Percentiles rank a stretch among this genome's conserved stretches.
Conservation (phyloP, 2,113 vertebrate species). For the Neomonachus schauinslandi region DNA sequence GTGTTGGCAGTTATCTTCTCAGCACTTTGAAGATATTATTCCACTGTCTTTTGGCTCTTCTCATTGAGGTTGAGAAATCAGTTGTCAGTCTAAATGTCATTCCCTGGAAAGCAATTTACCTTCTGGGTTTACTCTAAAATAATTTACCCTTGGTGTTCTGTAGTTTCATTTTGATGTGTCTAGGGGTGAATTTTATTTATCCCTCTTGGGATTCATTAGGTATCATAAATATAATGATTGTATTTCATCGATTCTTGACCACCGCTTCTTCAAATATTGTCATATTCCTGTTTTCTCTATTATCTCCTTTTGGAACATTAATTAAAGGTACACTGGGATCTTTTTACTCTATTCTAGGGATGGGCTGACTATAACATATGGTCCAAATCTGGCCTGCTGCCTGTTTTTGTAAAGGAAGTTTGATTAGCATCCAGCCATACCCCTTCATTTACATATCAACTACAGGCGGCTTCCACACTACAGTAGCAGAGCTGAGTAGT, state of each 20-base stretch:
- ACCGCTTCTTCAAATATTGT: background rate
- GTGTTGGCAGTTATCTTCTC: background rate
- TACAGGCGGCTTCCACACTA: background rate
- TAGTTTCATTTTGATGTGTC: background rate
- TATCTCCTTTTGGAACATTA: background rate
- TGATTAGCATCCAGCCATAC: background rate
- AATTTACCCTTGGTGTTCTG: background rate
- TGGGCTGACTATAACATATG: background rate
- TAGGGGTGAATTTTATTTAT: background rate
- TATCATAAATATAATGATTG: background rate
- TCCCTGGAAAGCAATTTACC: background rate
- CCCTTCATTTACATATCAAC: background rate
- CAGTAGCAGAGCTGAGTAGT: background rate
- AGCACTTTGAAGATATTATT: background rate
- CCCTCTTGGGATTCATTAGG: background rate
- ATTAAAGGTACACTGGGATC: background rate
- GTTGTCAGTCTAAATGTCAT: background rate
- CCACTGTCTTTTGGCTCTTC: constrained; percentile 20
- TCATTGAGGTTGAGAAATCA: background rate
- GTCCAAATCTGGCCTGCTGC: background rate
- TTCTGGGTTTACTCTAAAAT: background rate
- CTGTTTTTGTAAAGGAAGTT: background rate
- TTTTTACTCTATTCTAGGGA: background rate
- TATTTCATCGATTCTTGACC: background rate
- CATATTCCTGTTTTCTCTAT: background rate